Percentiles rank a stretch among this genome's conserved stretches.
Evolutionary conservation across 2,888 invertebrate species (phyloP).

Genomic region (Hofmannophila pseudospretella): DNA sequence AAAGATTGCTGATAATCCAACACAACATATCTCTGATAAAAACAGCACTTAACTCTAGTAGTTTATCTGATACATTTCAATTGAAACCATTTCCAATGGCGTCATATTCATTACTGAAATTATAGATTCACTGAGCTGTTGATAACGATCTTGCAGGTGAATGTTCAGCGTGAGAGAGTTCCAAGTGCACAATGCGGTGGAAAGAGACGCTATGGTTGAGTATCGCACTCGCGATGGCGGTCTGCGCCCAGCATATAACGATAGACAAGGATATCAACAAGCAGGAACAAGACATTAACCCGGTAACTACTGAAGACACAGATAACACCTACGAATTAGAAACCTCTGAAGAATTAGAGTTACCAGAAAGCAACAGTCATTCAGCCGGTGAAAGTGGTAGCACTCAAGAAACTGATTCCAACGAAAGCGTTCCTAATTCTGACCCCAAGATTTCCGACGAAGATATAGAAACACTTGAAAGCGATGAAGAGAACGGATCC

Average conservation of each 20-base stretch:
- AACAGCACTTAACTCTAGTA: too few relatives aligned
- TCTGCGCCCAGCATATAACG: slow-evolving; percentile 8
- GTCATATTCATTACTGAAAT: too few relatives aligned
- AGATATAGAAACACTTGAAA: too few relatives aligned
- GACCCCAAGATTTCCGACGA: too few relatives aligned
- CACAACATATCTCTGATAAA: too few relatives aligned
- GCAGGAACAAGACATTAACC: neutral
- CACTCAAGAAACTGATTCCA: neutral
- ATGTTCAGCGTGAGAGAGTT: neutral
- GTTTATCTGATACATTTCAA: too few relatives aligned
- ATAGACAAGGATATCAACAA: neutral
- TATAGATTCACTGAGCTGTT: too few relatives aligned
- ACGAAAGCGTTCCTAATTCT: too few relatives aligned
- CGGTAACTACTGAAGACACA: neutral
- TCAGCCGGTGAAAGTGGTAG: neutral
- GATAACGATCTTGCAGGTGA: neutral
- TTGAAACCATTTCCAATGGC: too few relatives aligned
- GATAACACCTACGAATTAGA: neutral
- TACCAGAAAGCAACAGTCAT: neutral
- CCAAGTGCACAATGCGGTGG: slow-evolving; percentile 28
- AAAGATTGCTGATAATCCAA: too few relatives aligned
- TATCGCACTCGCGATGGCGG: slow-evolving; percentile 14
- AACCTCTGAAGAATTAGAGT: neutral
- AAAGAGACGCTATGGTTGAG: slow-evolving; percentile 19
- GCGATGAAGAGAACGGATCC: too few relatives aligned